Evolutionary conservation across 2,113 vertebrate genomes (phyloP).

Genomic region (Eptesicus fuscus): DNA sequence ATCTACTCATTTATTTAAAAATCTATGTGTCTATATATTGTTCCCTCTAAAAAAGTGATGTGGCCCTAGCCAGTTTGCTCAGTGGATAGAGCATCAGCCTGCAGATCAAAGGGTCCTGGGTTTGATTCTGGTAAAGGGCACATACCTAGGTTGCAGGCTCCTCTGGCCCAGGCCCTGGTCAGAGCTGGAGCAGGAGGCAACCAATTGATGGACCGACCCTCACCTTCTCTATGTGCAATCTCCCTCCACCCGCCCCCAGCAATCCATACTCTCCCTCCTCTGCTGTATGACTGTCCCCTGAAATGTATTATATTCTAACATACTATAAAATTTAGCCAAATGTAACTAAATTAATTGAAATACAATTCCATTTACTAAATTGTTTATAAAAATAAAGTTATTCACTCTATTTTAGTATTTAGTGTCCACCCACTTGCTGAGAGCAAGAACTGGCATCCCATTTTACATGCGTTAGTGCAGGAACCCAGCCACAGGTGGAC

Average conservation of each 20-base stretch:
- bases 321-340: background rate
- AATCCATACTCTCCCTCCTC: background rate
- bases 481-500: background rate
- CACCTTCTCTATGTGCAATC: background rate
- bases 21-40: background rate
- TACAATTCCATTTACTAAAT: background rate
- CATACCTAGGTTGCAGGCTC: too few species aligned
- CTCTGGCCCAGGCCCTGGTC: too few species aligned
- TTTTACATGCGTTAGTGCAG: background rate
- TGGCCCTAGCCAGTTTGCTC: too few species aligned
- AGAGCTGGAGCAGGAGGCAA: too few species aligned
- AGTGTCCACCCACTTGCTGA: background rate
- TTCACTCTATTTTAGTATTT: background rate
- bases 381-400: background rate
- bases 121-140: too few species aligned
- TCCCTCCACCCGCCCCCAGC: rapidly evolving
- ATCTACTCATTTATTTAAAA: background rate
- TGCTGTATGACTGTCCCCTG: background rate
- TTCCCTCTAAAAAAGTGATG: background rate
- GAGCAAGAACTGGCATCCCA: background rate
- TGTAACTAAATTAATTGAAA: background rate
- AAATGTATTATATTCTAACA: background rate
- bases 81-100: too few species aligned
- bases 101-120: too few species aligned
- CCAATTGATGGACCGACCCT: rapidly evolving